Evolutionary conservation across 2,797 vertebrate species (phyloP).

Genomic region (Gallirallus australis): DNA sequence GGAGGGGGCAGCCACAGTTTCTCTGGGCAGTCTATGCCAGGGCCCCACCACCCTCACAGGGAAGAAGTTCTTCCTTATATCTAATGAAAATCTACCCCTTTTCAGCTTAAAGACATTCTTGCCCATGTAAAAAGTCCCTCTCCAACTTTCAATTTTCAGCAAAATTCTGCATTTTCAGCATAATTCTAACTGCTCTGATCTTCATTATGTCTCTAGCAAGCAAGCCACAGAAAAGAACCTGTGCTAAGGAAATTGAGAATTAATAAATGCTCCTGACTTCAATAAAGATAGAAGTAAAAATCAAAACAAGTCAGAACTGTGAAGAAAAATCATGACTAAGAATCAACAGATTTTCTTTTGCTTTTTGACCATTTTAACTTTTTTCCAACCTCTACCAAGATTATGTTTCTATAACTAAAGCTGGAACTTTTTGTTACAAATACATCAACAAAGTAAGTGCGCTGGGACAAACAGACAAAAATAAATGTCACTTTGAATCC

Average conservation of each 20-base stretch:
- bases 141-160: too few species aligned
- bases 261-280: background rate
- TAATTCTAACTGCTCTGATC: too few species aligned
- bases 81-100: too few species aligned
- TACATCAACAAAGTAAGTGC: background rate
- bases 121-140: too few species aligned
- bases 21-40: too few species aligned
- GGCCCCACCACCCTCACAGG: too few species aligned
- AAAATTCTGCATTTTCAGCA: too few species aligned
- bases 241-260: background rate
- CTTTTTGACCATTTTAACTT: background rate
- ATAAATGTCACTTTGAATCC: constrained; percentile 13
- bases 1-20: too few species aligned
- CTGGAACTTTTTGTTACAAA: background rate
- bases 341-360: background rate
- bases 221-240: too few species aligned
- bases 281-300: background rate
- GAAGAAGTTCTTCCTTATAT: too few species aligned
- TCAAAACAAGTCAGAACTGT: background rate
- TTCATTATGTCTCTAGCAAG: too few species aligned
- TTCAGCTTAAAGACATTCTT: too few species aligned
- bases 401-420: background rate
- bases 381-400: background rate
- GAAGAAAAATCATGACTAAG: background rate
- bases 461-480: background rate